Evolutionary conservation across 2,797 vertebrate genomes (phyloP), one percentile per base, ranked within the genome.

Genomic region (Tragelaphus oryx): DNA sequence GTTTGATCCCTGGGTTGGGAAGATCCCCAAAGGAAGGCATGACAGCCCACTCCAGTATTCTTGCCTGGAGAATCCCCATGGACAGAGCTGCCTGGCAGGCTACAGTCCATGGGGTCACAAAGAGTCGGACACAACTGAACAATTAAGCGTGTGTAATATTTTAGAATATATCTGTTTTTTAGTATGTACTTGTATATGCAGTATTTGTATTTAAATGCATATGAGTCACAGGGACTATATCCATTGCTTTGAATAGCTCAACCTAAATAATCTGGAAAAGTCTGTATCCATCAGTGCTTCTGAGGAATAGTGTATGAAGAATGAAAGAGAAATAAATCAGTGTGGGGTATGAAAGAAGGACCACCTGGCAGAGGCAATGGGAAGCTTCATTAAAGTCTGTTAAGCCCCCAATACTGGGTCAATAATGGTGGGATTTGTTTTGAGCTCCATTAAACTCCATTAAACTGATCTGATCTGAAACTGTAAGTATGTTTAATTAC

Each of bases 321-420:
- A 48, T n/a, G 60, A 75, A 81, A 48, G 55, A 80, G 78, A 65
- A 86, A 87, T 79, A 79, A 65, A 60, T 95, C 87, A 68, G 28
- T 75, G 48, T 94, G 44, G 68, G 65, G 6, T 26, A 28, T 28
- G 82, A 92, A 55, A 80, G 44, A 78, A 85, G 8, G 7, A 10
- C 84, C 84, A 85, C 95, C 93, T 82, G 87, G 94, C 84, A 37
- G 60, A 93, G 52, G 91, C 76, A 48, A n/a, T 48, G 55, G 71
- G 90, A 85, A 57, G 50, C 83, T 89, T 89, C 76, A 90, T 65
- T 89, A 93, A 88, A 74, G 52, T 88, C 89, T 71, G 62, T 26
- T 91, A 91, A 93, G 57, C 57, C 62, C 93, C 48, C 28, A 48
- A 28, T 96, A 89, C 89, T 93, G 90, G 95, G 95, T 95, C 94